Evolutionary conservation across 2,888 invertebrate genomes (phyloP), one percentile per base, ranked within the genome.

Genomic region (Thymelicus lineola): DNA sequence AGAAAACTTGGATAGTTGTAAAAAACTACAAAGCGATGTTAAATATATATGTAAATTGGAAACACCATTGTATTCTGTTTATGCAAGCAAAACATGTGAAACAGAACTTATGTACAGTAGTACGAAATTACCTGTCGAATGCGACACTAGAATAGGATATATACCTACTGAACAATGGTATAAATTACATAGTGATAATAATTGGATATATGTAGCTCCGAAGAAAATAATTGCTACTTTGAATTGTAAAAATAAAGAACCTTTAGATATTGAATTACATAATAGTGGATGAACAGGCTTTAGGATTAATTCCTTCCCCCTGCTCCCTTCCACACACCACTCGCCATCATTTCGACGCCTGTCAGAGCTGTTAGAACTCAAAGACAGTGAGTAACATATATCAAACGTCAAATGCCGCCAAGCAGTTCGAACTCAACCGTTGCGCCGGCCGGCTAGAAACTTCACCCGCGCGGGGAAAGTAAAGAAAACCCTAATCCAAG

Each of bases 11-110:
- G 55, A 69, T 38, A 7, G 63, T 42, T 76, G 75, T 72, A 73
- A 75, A 53, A 73, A 17, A 28, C 36, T 73, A 15, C 42, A 66
- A 46, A 20, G 64, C 17, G 53, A 61, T 60, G 20, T 1, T n/a
- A 66, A 48, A 66, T 68, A 72, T 60, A 72, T 73, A 62, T 74
- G 73, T 71, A 73, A 74, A 50, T 46, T 72, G 67, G 63, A 75
- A 61, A 58, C 65, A 61, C 55, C 73, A 10, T 62, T 76, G 17
- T 74, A 74, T 72, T 75, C 73, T 42, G 66, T 73, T 12, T 71
- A 74, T 67, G 71, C 64, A 10, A 75, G 72, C 42, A 72, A 71
- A 66, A 75, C 71, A 10, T 76, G 73, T 68, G 74, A 76, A 74
- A 75, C 73, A 7, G 72, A 75, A 73, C 15, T 76, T 20, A 72